Evolutionary conservation across 2,888 invertebrate species (phyloP), one percentile per base, ranked within the genome.

Genomic region (Hydrotaea cyrtoneurina): DNA sequence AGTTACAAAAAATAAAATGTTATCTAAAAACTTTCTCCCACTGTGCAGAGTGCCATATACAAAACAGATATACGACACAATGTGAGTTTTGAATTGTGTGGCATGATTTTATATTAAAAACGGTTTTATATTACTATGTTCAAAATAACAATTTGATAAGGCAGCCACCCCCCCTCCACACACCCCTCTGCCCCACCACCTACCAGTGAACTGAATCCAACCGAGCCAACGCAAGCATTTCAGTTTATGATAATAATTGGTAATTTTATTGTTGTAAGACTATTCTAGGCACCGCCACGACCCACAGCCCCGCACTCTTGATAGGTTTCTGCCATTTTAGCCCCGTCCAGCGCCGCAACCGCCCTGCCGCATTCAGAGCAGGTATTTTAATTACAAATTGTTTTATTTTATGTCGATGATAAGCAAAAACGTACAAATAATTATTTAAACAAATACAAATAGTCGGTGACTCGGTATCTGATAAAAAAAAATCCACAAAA

Each of bases 191-290:
- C n/a, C 36, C 36, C 66, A 39, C 11, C 39, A 3, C n/a, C 36
- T 64, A 10, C 64, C 23, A 64, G 10, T 13, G 17, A 17, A 59
- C 23, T 21, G 83, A 78, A 43, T 55, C 31, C 31, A 31, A 39
- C 39, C 39, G 10, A 39, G 1, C 39, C 11, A 39, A 39, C 36
- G 13, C 39, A 69, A 77, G 43, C 64, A 84, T 85, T 86, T 86
- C 83, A 86, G 85, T 87, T 87, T 87, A 82, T 83, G 86, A 87
- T 86, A 85, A 86, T 87, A 86, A 86, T 86, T 86, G 81, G 83
- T 83, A 78, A 84, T 82, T 86, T 86, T 82, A 83, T 85, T 85
- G 77, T 80, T 71, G 66, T 85, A 78, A 80, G 23, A 39, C 8
- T 69, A 4, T 46, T 69, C 43, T 23, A 46, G 21, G 26, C 23